Conservation (phyloP, 37 sponge, comb jelly and placozoan genomes). For the Haliclona indistincta region DNA sequence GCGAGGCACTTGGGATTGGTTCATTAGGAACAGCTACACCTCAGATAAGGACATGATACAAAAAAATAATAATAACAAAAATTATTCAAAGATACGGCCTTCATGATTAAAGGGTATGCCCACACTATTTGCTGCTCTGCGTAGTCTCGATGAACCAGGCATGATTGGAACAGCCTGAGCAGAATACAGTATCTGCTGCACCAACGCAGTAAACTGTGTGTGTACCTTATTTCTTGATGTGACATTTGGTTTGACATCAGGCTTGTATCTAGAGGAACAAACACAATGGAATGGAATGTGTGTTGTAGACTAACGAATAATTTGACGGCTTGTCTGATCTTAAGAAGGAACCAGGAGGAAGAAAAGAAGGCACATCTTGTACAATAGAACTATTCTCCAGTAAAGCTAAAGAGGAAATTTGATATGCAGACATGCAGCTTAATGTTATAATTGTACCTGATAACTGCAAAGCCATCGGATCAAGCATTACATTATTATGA, state of each 20-base stretch:
- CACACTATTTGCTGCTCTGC: not conserved
- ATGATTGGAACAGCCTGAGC: not conserved
- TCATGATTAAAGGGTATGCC: not conserved
- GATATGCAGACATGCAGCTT: not conserved
- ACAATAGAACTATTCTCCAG: constrained; percentile 13
- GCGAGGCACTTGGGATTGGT: constrained; percentile 38
- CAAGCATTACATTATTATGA: constrained; percentile 10
- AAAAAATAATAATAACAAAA: not conserved
- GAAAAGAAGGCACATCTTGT: constrained; percentile 47
- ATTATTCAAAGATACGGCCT: not conserved
- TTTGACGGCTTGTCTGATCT: constrained; percentile 54
- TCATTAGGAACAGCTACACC: constrained; percentile 50
- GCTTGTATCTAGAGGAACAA: not conserved
- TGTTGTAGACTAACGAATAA: constrained; percentile 38
- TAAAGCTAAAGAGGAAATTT: constrained; percentile 28
- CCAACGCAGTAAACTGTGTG: not conserved
- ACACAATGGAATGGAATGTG: not conserved
- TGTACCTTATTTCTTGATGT: not conserved
- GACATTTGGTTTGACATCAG: not conserved
- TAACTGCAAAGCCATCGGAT: constrained; percentile 41
- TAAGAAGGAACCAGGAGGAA: constrained; percentile 53
- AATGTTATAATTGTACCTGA: constrained; percentile 21
- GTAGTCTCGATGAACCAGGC: not conserved
- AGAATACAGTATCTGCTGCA: not conserved
- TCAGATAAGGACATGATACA: not conserved